Evolutionary conservation across 2,888 invertebrate species (phyloP), one percentile per base, ranked within the genome.

Genomic region (Adelognathus sp.): DNA sequence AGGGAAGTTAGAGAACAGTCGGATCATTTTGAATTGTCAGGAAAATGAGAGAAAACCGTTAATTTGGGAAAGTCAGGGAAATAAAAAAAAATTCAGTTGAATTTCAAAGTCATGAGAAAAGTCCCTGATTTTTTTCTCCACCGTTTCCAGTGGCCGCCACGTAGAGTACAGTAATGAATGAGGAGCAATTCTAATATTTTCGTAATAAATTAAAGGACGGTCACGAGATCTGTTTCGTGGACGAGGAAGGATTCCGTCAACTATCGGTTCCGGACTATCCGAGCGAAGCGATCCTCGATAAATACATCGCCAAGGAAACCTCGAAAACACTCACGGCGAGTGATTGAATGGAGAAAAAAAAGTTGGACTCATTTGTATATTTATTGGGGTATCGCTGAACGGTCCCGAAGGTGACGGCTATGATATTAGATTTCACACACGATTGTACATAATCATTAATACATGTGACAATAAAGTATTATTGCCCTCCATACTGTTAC

Each of bases 161-260:
- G n/a, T n/a, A n/a, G n/a, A n/a, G n/a, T n/a, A n/a, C n/a, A n/a
- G n/a, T n/a, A n/a, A n/a, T n/a, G n/a, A n/a, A n/a, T n/a, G n/a
- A n/a, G n/a, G n/a, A n/a, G n/a, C n/a, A 11, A 14, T 11, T 61
- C 6, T 56, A n/a, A 24, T 64, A n/a, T 29, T 50, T 46, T 4
- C 61, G 70, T n/a, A 16, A 58, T 31, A 60, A 92, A 91, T 64
- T 83, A n/a, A n/a, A 95, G 95, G 98, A 99, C 92, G 97, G 95
- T 0, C 99, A 99, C 91, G 99, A 99, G 93, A 99, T 99, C 82
- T 99, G 99, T 92, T 99, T 99, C 92, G 99, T 99, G 3, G 99
- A 98, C 81, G 98, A 98, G 86, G 98, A 98, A 92, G 98, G 96
- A 39, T 99, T 98, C 92, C 92, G 95, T 4, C 94, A 98, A 86